Evolutionary conservation across 2,888 invertebrate genomes (phyloP), one percentile per base, ranked within the genome.

Genomic region (Physocephala rufipes): DNA sequence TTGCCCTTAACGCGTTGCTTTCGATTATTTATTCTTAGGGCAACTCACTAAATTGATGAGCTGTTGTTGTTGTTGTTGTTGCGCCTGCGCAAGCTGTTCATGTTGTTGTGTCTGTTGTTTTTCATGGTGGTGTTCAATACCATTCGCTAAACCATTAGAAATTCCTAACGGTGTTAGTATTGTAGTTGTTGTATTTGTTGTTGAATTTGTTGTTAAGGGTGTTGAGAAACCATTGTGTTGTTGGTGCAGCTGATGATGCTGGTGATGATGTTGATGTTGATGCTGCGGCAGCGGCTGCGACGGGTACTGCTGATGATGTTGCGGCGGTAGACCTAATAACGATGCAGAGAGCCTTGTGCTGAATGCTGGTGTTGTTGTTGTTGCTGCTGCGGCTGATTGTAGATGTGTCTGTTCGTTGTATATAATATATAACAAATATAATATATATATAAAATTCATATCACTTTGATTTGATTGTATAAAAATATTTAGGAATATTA

Each of bases 1-100:
- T 36, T 36, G 30, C 2, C 2, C 43, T 43, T 30, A 62, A 43
- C 21, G 19, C 30, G 15, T 19, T 19, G 12, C 9, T 47, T 47
- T 45, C 26, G 9, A 58, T 12, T 58, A 58, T 43, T 45, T 45
- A 58, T 58, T 62, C 59, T 24, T 64, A 67, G 55, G 55, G 71
- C 70, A 72, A 85, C 85, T 85, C 86, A 86, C 85, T 84, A 85
- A 85, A 83, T 83, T 85, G 80, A 84, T 83, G 73, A 78, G 81
- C 75, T 78, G 79, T 76, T 78, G 74, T 74, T 70, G 70, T 49
- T 71, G 73, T n/a, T 65, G 74, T 24, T 73, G 76, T 47, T 71
- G 78, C 71, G 76, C 73, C 51, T 77, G 77, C 30, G 75, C 74
- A 64, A 77, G 79, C 21, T 74, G 74, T 3, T 76, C 76, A 24